These are phyloP conservation scores for Bufo gargarizans DNA, from an alignment of 2,113 vertebrate species.

Conservation along the genomic window DNA sequence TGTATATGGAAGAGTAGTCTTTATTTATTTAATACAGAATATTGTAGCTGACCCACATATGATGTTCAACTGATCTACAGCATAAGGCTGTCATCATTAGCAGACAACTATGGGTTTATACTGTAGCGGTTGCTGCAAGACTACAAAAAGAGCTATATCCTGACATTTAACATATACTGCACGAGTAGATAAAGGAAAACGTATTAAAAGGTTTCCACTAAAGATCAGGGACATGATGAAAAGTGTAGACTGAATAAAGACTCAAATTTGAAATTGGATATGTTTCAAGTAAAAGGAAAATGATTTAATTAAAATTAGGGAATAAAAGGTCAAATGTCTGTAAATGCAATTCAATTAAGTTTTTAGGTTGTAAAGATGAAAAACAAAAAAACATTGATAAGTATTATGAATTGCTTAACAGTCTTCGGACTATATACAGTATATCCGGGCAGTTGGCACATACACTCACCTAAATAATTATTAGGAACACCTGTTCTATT, in stretches of 20 bases:
- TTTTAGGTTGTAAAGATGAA: neutral
- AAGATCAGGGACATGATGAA: neutral
- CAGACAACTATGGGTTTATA: neutral
- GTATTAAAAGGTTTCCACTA: conserved; percentile 16
- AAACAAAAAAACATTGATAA: neutral
- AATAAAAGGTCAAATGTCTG: neutral
- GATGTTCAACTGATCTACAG: neutral
- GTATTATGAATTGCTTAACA: neutral
- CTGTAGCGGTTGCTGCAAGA: neutral
- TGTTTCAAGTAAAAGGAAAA: neutral
- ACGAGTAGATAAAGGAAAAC: neutral
- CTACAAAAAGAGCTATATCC: neutral
- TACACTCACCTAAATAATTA: no score
- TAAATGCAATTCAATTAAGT: neutral
- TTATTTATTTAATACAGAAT: no score
- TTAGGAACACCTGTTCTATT: no score
- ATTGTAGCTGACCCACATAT: no score
- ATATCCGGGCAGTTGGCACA: no score
- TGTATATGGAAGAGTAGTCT: no score
- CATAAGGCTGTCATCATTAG: neutral
- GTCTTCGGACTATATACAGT: no score
- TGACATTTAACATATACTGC: conserved; percentile 11
- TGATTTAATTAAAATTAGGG: neutral
- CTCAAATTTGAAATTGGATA: neutral
- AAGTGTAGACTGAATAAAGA: conserved; percentile 1